Evolutionary conservation across 2,888 invertebrate genomes (phyloP), one percentile per base, ranked within the genome.

Genomic region (Chymomyza fuscimana): DNA sequence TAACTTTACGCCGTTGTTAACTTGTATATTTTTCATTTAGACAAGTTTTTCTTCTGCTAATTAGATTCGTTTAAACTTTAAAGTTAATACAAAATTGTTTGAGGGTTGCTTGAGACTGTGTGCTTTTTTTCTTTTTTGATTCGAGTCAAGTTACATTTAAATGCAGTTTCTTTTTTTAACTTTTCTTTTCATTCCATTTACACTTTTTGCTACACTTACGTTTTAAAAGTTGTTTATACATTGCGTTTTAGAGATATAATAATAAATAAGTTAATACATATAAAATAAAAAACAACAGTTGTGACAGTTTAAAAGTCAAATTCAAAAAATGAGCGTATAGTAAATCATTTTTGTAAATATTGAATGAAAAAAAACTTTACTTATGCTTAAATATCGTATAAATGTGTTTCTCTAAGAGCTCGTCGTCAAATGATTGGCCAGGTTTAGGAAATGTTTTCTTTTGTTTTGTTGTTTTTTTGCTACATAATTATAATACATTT

Each of bases 401-500:
- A 74, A 77, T 51, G 59, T 36, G 63, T 66, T 72, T 71, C 76
- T 78, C 76, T 74, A 69, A 63, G 86, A 82, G 73, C 69, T 79
- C 66, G 62, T 84, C 73, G 85, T 85, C 73, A 69, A 69, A 73
- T 72, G 68, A 70, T 77, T 73, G 71, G 73, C 72, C 73, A 69
- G 69, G 54, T 16, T 59, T 40, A 82, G 70, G 74, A 76, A 79
- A 82, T 59, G 68, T 67, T 73, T 72, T 5, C 15, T 19, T 54
- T 54, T 22, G 19, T 22, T 22, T 54, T 54, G 19, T 54, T 54
- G 16, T 54, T 54, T 85, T 60, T 56, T 52, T 62, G 74, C 77
- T 78, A 84, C 52, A 81, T 75, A 84, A 88, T 88, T 88, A 88
- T 87, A 88, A 87, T 88, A 87, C 88, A 87, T 32, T 71, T 76